Conservation (phyloP, 2,797 vertebrate species). For the Crypturellus tataupa region DNA sequence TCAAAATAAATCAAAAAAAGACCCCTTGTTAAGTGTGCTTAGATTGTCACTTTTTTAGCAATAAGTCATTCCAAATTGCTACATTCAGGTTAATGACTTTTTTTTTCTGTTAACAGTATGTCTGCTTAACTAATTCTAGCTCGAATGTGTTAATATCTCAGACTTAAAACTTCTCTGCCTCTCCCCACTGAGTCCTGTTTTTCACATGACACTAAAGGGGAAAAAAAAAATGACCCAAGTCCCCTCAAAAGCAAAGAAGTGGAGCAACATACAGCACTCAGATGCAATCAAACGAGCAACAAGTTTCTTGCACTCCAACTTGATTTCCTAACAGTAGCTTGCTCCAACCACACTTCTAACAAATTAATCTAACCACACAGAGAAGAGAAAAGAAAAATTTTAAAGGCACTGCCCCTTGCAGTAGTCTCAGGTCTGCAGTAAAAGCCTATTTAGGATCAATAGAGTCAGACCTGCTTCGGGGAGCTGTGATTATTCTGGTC, state of each 20-base stretch:
- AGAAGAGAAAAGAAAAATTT: not conserved
- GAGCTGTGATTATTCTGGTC: constrained; percentile 69
- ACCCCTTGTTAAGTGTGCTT: not conserved
- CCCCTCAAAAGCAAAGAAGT: not conserved
- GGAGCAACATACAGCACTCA: not conserved
- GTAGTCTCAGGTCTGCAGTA: constrained; percentile 35
- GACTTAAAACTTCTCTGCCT: not conserved
- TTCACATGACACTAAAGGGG: not conserved
- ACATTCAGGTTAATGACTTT: constrained; percentile 21
- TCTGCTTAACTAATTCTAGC: constrained; percentile 67
- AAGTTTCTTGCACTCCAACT: not conserved
- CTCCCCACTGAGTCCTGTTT: not conserved
- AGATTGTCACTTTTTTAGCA: constrained; percentile 39
- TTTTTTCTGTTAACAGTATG: constrained; percentile 42
- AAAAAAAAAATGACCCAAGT: not conserved
- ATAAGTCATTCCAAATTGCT: constrained; percentile 28
- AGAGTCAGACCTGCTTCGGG: constrained; percentile 61
- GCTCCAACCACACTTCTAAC: not conserved
- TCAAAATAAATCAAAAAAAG: constrained; percentile 6
- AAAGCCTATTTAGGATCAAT: constrained; percentile 69
- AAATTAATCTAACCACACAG: not conserved
- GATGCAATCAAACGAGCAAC: not conserved
- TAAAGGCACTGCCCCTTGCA: not conserved
- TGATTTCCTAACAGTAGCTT: not conserved
- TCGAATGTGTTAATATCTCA: constrained; percentile 27